A percentile compares a stretch with the other conserved stretches of the same genome.
phyloP scores from a whole-genome alignment of 1,140 invertebrate species.

The Drosophila mauritiana region DNA sequence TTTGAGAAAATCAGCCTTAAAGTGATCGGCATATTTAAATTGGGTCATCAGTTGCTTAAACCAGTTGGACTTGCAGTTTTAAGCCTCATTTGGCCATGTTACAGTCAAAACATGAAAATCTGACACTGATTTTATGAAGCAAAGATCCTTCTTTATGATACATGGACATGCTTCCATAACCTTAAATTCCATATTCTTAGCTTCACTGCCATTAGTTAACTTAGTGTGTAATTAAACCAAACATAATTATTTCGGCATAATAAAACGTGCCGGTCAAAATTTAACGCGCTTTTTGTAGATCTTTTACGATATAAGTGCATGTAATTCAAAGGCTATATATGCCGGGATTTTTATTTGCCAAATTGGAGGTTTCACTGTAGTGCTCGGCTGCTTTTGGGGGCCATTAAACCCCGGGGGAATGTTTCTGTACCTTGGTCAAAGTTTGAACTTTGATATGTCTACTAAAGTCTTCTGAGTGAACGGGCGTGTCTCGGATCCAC shows the following conservation, averaged over 20 bases:
- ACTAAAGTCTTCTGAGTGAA: conserved; percentile 1
- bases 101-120: no score
- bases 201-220: no score
- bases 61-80: no score
- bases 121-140: no score
- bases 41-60: no score
- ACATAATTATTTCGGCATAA: not conserved
- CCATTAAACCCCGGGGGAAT: conserved; percentile 53
- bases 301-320: conserved; percentile 8
- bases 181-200: no score
- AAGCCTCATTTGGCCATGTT: no score
- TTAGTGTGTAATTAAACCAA: not conserved
- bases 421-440: conserved; percentile 31
- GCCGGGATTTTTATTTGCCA: not conserved
- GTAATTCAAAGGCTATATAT: conserved; percentile 6
- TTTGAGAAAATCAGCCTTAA: no score
- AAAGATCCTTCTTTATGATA: no score
- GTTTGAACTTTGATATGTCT: conserved; percentile 23
- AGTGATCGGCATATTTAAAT: no score
- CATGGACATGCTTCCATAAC: no score
- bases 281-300: not conserved
- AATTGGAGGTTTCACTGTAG: conserved; percentile 23
- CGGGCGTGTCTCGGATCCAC: conserved; percentile 22
- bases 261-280: not conserved
- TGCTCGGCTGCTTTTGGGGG: conserved; percentile 8